Evolutionary conservation across 2,888 invertebrate species (phyloP), one percentile per base, ranked within the genome.

Genomic region (Theretra japonica): DNA sequence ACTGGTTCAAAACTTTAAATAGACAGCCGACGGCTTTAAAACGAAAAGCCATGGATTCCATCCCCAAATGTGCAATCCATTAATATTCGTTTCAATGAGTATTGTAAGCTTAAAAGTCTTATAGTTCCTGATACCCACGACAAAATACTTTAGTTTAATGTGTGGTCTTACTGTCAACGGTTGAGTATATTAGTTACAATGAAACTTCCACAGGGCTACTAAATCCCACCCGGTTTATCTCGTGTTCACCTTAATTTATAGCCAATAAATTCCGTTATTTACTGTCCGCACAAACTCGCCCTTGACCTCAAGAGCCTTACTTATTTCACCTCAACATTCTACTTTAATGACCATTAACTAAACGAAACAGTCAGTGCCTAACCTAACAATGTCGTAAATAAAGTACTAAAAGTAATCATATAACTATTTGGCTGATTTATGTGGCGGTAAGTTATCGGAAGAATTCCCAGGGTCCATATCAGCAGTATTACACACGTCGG

Each of bases 341-440:
- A 41, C 65, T 30, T 60, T 30, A 6, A 6, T 48, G 15, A 62
- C 28, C 5, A 23, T 23, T 65, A 41, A 21, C 33, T 33, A 62
- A 21, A 65, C 41, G 15, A 65, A 48, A 48, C 21, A 48, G 65
- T 41, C 65, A 65, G 4, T 15, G 15, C 41, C 41, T 11, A 41
- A 41, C 3, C 41, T 41, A 3, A 15, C 41, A 4, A 23, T 23
- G 3, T 65, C 48, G 48, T 65, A 65, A 65, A 65, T 23, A 23
- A 21, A 65, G 65, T 23, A 23, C 23, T 65, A 48, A 65, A 65
- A 41, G n/a, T 33, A 30, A 15, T 25, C 19, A 30, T 30, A 30
- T 62, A 68, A 57, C 69, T 58, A 69, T 33, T 53, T 19, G 33
- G 33, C 48, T 48, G 41, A 48, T 65, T 65, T 65, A 65, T 65